phyloP scores from a whole-genome alignment of 1,140 invertebrate genomes.

The Nylanderia fulva region DNA sequence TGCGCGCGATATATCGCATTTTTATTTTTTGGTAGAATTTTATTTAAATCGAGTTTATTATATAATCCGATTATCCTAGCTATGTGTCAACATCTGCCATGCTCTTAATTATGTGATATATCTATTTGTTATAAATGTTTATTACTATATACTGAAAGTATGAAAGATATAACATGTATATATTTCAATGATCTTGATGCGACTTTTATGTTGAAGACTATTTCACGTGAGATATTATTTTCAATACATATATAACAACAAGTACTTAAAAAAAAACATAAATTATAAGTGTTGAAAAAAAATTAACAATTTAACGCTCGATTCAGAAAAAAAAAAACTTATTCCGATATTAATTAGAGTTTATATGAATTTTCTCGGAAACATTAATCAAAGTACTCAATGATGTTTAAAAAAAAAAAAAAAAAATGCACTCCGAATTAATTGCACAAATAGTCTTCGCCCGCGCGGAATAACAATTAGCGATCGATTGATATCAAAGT shows the following conservation, averaged over 20 bases:
- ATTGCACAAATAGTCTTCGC: neutral
- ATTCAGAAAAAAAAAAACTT: neutral
- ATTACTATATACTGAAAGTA: conserved; percentile 9
- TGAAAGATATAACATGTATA: neutral
- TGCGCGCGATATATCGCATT: neutral
- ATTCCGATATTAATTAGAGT: neutral
- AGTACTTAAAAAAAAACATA: neutral
- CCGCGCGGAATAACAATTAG: conserved; percentile 19
- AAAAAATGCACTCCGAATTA: neutral
- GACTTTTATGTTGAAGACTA: conserved; percentile 4
- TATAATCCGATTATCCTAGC: neutral
- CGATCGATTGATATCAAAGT: conserved; percentile 33
- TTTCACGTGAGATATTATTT: conserved; percentile 22
- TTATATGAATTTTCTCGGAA: conserved; percentile 12
- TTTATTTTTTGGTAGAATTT: conserved; percentile 46
- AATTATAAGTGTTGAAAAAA: neutral
- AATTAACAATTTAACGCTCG: no score
- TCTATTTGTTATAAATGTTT: conserved; percentile 31
- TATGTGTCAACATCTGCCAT: conserved; percentile 37
- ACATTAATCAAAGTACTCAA: neutral
- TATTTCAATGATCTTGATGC: conserved; percentile 4
- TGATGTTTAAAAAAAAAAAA: neutral
- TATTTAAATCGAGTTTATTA: conserved; percentile 13
- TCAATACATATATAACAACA: conserved; percentile 12
- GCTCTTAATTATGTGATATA: conserved; percentile 31